Conservation (phyloP, 2,797 vertebrate species). For the Nothura maculosa region DNA sequence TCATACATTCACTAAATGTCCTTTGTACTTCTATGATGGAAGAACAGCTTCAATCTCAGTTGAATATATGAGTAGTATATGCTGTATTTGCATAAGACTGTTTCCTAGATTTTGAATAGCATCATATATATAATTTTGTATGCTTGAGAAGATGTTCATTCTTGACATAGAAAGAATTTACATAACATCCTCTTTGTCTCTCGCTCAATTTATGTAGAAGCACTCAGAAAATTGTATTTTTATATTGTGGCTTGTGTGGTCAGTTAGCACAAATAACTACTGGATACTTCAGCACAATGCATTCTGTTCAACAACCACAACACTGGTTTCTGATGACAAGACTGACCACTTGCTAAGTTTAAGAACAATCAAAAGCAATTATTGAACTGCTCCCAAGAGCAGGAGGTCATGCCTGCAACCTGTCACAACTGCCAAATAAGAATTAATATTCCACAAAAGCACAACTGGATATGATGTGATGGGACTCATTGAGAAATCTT, state of each 20-base stretch:
- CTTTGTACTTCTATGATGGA: background rate
- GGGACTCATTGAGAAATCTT: background rate
- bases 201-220: background rate
- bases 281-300: background rate
- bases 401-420: background rate
- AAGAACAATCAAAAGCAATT: background rate
- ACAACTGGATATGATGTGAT: background rate
- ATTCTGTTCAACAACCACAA: background rate
- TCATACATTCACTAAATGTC: background rate
- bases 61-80: background rate
- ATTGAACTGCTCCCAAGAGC: background rate
- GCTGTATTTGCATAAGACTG: background rate
- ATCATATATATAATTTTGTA: background rate
- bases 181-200: background rate
- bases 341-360: background rate
- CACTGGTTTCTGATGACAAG: background rate
- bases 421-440: background rate
- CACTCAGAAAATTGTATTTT: background rate
- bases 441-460: background rate
- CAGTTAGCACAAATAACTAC: background rate
- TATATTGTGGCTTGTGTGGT: accelerated
- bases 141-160: background rate
- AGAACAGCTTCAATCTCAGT: background rate
- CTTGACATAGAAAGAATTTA: background rate
- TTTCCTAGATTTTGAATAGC: background rate